Percentiles rank a stretch among this genome's conserved stretches.
phyloP scores from a whole-genome alignment of 2,797 vertebrate species.

The Crypturellus tataupa region DNA sequence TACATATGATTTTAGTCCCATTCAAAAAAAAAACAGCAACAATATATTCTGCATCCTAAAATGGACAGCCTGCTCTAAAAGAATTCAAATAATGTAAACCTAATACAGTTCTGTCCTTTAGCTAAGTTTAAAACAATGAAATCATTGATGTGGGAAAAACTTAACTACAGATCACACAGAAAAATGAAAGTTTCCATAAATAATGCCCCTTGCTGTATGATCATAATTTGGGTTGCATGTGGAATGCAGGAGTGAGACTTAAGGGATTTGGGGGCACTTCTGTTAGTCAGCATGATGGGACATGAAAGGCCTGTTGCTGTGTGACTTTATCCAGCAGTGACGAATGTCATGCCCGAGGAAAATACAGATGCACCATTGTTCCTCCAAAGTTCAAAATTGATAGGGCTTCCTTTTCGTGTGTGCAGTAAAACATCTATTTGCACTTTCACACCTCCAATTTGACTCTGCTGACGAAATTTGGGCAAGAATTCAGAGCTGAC shows the following conservation, averaged over 20 bases:
- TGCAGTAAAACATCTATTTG: constrained; percentile 15
- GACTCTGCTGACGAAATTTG: background rate
- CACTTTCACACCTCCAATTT: background rate
- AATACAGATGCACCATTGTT: background rate
- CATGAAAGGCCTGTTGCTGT: background rate
- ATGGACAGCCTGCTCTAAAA: background rate
- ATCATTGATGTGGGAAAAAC: background rate
- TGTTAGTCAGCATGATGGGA: background rate
- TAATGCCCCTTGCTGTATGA: background rate
- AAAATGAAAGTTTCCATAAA: background rate
- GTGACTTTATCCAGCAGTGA: background rate
- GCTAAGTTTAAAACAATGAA: background rate
- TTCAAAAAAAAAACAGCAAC: constrained; percentile 3
- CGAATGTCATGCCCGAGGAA: background rate
- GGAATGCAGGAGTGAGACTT: background rate
- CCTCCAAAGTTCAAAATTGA: background rate
- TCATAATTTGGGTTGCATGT: background rate
- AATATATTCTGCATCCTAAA: background rate
- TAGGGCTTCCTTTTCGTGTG: background rate
- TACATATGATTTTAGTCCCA: rapidly evolving
- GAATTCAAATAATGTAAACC: background rate
- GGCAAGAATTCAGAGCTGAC: background rate
- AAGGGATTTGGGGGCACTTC: background rate
- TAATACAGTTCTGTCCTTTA: background rate
- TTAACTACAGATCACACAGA: background rate